Evolutionary conservation across 1,140 invertebrate genomes (phyloP).

Genomic region (Psilanteris sp.): DNA sequence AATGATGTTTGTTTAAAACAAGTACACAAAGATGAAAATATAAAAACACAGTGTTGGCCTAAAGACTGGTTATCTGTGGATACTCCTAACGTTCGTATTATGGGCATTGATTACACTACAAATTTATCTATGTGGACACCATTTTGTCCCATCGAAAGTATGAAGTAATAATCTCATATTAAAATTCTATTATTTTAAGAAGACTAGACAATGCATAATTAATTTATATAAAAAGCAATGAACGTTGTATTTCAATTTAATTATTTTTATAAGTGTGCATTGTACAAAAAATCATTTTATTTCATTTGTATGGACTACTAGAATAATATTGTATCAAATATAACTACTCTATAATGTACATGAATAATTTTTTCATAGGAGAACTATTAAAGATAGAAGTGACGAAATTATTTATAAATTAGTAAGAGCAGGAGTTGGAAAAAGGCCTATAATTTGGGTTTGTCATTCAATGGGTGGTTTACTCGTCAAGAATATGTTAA

Average conservation of each 20-base stretch:
- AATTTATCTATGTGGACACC: constrained; percentile 84
- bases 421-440: constrained; percentile 84
- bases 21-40: constrained; percentile 71
- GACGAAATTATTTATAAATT: constrained; percentile 84
- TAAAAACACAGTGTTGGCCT: constrained; percentile 86
- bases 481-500: constrained; percentile 88
- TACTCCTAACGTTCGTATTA: constrained; percentile 81
- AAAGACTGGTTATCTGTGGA: constrained; percentile 90
- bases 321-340: no score
- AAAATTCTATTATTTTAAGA: no score
- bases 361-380: constrained; percentile 61
- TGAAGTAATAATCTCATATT: no score
- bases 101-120: constrained; percentile 85
- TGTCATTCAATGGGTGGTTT: constrained; percentile 93
- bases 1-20: constrained; percentile 69
- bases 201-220: no score
- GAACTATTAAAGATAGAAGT: constrained; percentile 83
- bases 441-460: constrained; percentile 87
- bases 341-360: no score
- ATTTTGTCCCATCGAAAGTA: constrained; percentile 80
- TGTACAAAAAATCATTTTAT: no score
- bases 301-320: no score
- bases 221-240: no score
- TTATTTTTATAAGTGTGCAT: no score
- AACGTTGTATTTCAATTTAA: no score